A percentile compares a stretch with the other conserved stretches of the same genome.
Evolutionary conservation across 2,888 invertebrate genomes (phyloP).

Genomic region (Syritta pipiens): DNA sequence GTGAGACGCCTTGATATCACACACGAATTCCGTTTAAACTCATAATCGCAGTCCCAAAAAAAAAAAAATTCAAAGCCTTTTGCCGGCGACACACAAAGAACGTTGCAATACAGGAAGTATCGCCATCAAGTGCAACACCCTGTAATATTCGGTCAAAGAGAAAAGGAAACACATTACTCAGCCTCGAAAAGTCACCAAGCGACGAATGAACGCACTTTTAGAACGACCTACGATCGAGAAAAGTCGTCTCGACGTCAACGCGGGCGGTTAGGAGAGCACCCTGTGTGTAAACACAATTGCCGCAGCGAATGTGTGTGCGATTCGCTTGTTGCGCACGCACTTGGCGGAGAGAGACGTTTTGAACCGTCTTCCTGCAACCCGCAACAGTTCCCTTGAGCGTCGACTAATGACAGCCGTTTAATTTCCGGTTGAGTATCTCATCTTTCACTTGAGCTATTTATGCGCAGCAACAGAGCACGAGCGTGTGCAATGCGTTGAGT

Average conservation of each 20-base stretch:
- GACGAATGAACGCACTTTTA: conserved; percentile 2
- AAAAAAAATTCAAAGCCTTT: too few species aligned
- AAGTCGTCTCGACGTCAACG: neutral
- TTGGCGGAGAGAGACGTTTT: conserved; percentile 4
- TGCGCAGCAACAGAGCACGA: conserved; percentile 21
- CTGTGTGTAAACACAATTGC: neutral
- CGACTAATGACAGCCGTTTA: conserved; percentile 22
- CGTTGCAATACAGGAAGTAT: too few species aligned
- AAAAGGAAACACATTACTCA: neutral
- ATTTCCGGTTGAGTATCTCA: conserved; percentile 55
- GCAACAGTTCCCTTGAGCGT: conserved; percentile 9
- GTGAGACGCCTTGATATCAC: too few species aligned
- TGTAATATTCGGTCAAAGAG: neutral
- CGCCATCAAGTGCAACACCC: conserved; percentile 3
- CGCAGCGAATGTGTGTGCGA: neutral
- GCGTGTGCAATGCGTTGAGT: neutral
- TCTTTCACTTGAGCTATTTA: conserved; percentile 38
- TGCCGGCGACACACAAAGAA: too few species aligned
- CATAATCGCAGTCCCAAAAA: too few species aligned
- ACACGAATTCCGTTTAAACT: too few species aligned
- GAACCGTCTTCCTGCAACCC: neutral
- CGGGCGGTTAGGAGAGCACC: too few species aligned
- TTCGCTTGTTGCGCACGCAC: conserved; percentile 23
- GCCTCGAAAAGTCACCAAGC: neutral
- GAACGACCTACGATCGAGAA: neutral